A percentile compares a stretch with the other conserved stretches of the same genome.
Conservation (phyloP, 2,888 invertebrate genomes). For the Saturnia japonica region DNA sequence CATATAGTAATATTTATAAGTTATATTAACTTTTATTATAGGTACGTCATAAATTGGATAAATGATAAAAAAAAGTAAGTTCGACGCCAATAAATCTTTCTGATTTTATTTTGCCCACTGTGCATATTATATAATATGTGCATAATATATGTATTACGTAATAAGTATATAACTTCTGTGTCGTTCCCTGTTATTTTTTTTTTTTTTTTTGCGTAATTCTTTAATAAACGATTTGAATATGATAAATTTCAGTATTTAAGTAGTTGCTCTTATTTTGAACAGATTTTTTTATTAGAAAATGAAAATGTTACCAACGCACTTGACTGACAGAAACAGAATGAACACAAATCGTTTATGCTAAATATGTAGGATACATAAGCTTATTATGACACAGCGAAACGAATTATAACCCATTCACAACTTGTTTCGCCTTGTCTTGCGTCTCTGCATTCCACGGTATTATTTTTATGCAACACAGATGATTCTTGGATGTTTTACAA, state of each 20-base stretch:
- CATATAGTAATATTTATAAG: not conserved
- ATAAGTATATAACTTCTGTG: not conserved
- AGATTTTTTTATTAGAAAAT: not conserved
- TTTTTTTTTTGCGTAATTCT: not conserved
- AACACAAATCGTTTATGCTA: conserved; percentile 14
- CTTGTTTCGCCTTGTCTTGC: conserved; percentile 9
- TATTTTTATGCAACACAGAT: conserved; percentile 7
- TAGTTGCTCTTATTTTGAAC: not conserved
- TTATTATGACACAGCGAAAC: conserved; percentile 30
- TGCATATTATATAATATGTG: too few relatives aligned
- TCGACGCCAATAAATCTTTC: not conserved
- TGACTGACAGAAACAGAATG: not conserved
- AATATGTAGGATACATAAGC: conserved; percentile 23
- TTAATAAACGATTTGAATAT: not conserved
- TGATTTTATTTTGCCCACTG: not conserved
- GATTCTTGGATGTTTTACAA: conserved; percentile 6
- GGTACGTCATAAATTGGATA: not conserved
- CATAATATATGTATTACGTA: not conserved
- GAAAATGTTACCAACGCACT: not conserved
- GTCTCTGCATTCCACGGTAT: conserved; percentile 11
- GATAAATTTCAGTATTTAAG: not conserved
- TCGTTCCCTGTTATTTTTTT: not conserved
- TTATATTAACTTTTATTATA: too few relatives aligned
- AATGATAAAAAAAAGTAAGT: not conserved
- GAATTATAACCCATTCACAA: conserved; percentile 35